Percentiles rank a stretch among this genome's conserved stretches.
Evolutionary conservation across 2,113 vertebrate genomes (phyloP).

Genomic region (Chloropsis cyanopogon): DNA sequence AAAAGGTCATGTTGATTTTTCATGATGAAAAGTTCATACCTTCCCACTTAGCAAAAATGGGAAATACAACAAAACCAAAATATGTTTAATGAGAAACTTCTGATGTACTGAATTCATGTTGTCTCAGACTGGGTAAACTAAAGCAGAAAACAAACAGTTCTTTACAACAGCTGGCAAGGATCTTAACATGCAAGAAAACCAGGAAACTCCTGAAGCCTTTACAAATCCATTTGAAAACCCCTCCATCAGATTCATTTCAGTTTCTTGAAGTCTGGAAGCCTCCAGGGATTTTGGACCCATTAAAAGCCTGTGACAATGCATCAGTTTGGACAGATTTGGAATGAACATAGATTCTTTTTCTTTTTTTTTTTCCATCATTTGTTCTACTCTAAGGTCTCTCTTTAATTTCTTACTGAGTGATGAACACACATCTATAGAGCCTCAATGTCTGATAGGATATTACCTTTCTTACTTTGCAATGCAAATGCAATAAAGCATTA

Average conservation of each 20-base stretch:
- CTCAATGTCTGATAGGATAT: neutral
- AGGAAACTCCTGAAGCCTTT: neutral
- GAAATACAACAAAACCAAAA: neutral
- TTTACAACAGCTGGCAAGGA: neutral
- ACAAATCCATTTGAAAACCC: neutral
- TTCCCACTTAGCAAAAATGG: neutral
- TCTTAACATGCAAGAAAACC: neutral
- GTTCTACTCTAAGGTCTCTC: neutral
- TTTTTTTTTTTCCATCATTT: neutral
- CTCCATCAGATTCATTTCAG: neutral
- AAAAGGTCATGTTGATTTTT: slow-evolving; percentile 55
- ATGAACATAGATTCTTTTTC: neutral
- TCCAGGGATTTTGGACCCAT: neutral
- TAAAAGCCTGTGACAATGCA: neutral
- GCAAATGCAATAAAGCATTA: neutral
- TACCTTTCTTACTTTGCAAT: neutral
- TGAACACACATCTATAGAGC: neutral
- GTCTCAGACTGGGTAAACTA: neutral
- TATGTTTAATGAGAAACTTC: neutral
- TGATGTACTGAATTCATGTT: neutral
- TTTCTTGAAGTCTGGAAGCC: neutral
- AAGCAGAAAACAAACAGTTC: neutral
- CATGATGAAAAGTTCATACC: neutral
- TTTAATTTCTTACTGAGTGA: neutral
- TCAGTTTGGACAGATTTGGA: neutral